Percentiles rank a stretch among this genome's conserved stretches.
Conservation (phyloP, 2,797 vertebrate species). For the Artibeus lituratus region DNA sequence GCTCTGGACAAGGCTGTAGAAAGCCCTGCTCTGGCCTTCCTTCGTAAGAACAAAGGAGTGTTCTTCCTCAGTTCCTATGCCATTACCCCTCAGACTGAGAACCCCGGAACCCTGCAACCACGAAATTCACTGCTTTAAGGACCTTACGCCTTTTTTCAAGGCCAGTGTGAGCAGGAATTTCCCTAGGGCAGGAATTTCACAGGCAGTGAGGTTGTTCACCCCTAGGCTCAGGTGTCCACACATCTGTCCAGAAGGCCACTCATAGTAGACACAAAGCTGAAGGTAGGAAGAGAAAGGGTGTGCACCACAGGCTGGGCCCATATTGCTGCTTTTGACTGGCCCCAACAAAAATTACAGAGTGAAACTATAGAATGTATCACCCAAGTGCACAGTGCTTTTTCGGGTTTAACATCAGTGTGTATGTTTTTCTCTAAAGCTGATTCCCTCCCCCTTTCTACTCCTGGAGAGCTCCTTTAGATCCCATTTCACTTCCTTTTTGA, state of each 20-base stretch:
- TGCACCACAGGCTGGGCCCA: not conserved
- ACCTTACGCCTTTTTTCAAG: not conserved
- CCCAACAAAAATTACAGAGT: not conserved
- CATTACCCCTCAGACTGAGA: not conserved
- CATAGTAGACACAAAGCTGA: not conserved
- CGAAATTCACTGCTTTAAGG: not conserved
- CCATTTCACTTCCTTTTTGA: not conserved
- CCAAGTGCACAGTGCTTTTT: not conserved
- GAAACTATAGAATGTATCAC: not conserved
- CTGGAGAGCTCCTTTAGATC: not conserved
- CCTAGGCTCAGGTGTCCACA: not conserved
- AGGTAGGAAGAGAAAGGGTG: not conserved
- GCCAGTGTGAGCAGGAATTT: not conserved
- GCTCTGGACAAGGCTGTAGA: not conserved
- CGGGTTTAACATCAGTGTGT: not conserved
- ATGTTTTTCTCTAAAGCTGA: not conserved
- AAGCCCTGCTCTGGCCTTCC: not conserved
- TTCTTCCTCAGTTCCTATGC: too few relatives aligned
- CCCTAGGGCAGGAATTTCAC: not conserved
- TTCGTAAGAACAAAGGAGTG: not conserved
- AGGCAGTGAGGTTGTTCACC: too few relatives aligned
- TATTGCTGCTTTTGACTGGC: fast-evolving
- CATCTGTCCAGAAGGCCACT: not conserved
- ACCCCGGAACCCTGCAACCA: not conserved
- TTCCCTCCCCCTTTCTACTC: not conserved